Percentiles rank a stretch among this genome's conserved stretches.
Conservation (phyloP, 2,888 invertebrate species). For the Andrena camellia region DNA sequence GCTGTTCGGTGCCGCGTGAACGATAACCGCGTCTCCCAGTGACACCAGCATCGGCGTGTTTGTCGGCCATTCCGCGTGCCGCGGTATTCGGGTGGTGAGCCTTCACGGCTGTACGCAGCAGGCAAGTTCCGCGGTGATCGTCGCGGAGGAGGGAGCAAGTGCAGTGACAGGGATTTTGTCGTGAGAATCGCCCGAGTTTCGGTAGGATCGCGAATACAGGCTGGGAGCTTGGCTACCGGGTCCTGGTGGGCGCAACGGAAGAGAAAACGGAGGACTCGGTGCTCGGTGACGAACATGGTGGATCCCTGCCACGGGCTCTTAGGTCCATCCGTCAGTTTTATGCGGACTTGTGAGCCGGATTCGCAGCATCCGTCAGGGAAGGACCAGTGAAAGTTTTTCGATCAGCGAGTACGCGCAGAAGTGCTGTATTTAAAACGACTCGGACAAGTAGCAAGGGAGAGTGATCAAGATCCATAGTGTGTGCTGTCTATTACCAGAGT, state of each 20-base stretch:
- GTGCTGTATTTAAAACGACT: no score
- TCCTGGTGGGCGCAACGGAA: background rate
- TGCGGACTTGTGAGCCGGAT: background rate
- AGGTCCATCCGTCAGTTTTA: background rate
- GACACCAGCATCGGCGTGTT: slow-evolving; percentile 19
- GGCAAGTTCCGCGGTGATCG: slow-evolving; percentile 34
- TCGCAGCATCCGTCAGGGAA: background rate
- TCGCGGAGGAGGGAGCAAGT: slow-evolving; percentile 17
- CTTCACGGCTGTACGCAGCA: background rate
- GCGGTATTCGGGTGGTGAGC: slow-evolving; percentile 36
- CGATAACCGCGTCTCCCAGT: slow-evolving; percentile 37
- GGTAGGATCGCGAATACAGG: background rate
- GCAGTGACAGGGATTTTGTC: slow-evolving; percentile 34
- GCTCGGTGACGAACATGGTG: background rate
- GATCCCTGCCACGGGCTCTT: background rate
- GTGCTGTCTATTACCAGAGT: slow-evolving; percentile 33
- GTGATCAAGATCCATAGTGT: slow-evolving; percentile 11
- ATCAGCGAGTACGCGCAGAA: no score
- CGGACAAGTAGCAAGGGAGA: background rate
- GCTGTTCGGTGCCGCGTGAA: slow-evolving; percentile 8
- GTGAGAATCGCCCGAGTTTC: slow-evolving; percentile 10
- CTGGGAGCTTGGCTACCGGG: background rate
- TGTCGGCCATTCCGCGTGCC: slow-evolving; percentile 18
- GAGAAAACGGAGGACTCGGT: background rate
- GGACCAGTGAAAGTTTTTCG: background rate